Conservation (phyloP, 2,797 vertebrate species). For the Limosa lapponica region DNA sequence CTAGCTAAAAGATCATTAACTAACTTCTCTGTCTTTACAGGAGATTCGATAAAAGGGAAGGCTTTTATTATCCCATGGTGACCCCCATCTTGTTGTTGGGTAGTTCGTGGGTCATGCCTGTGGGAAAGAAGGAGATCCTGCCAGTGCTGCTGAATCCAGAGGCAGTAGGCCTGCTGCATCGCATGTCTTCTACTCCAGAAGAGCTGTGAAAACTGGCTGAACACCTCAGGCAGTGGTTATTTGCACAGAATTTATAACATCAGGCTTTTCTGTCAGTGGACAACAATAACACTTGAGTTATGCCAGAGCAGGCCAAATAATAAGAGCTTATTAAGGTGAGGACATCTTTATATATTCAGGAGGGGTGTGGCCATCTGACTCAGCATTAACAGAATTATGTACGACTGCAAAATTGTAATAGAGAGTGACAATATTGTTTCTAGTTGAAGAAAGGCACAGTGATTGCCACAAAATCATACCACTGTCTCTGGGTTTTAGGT, state of each 20-base stretch:
- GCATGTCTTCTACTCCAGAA: neutral
- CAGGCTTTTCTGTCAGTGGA: neutral
- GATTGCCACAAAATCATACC: neutral
- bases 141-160: neutral
- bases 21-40: neutral
- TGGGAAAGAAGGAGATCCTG: neutral
- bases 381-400: neutral
- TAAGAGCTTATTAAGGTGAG: neutral
- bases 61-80: neutral
- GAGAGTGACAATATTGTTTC: neutral
- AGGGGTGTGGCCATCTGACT: neutral
- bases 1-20: neutral
- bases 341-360: neutral
- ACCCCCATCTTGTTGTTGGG: neutral
- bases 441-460: neutral
- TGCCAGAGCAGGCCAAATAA: neutral
- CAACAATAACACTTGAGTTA: neutral
- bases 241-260: neutral
- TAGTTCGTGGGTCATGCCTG: neutral
- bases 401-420: neutral
- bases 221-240: neutral
- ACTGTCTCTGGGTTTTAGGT: neutral
- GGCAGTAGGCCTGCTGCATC: neutral
- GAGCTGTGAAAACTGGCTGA: neutral
- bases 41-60: neutral